Conservation (phyloP, 2,797 vertebrate species). For the Oceanodroma leucorhoa region DNA sequence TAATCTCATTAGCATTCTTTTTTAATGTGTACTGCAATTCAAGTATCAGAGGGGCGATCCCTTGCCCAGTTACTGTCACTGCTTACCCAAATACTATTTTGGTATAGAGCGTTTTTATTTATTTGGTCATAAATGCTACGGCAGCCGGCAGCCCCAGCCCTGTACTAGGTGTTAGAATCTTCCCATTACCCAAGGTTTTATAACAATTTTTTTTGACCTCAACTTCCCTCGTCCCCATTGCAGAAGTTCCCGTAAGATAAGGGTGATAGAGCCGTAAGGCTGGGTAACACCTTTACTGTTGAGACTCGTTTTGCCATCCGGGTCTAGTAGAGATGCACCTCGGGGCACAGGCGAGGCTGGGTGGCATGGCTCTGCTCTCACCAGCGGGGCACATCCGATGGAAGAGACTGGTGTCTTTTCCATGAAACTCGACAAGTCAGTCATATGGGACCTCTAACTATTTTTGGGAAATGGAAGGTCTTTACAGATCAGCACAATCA, state of each 20-base stretch:
- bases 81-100: not conserved
- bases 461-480: not conserved
- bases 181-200: not conserved
- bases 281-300: not conserved
- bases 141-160: not conserved
- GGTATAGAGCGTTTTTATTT: not conserved
- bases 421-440: fast-evolving
- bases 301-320: not conserved
- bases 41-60: not conserved
- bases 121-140: not conserved
- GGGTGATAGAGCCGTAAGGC: fast-evolving
- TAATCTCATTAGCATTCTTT: not conserved
- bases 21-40: not conserved
- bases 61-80: not conserved
- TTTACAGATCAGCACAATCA: too few species aligned
- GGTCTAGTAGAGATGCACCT: too few species aligned
- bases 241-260: not conserved
- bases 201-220: not conserved
- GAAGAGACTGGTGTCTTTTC: not conserved
- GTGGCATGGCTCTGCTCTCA: not conserved
- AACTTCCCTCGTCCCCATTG: not conserved
- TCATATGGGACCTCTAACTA: not conserved
- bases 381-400: fast-evolving
- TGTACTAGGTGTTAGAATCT: not conserved
- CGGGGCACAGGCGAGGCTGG: fast-evolving